phyloP scores from a whole-genome alignment of 2,113 vertebrate genomes.

The Mugil cephalus region DNA sequence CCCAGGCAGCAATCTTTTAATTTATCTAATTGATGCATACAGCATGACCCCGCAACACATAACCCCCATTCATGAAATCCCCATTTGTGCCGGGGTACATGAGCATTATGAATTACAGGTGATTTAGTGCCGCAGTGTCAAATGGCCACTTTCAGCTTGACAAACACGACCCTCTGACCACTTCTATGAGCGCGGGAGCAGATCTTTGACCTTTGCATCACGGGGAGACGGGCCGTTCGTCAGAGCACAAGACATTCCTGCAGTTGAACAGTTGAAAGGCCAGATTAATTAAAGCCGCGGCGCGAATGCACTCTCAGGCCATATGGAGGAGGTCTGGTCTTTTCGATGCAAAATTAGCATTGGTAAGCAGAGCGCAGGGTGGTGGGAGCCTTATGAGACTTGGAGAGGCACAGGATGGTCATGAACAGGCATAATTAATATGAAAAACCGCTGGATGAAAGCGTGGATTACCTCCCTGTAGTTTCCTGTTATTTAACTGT shows the following conservation, averaged over 20 bases:
- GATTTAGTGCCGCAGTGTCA: slow-evolving; percentile 32
- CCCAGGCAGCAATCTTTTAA: slow-evolving; percentile 45
- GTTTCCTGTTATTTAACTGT: slow-evolving; percentile 24
- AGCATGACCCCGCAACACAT: slow-evolving; percentile 18
- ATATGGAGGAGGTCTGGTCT: slow-evolving; percentile 25
- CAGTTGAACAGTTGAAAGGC: slow-evolving; percentile 38
- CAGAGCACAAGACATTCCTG: slow-evolving; percentile 26
- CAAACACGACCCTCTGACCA: slow-evolving; percentile 24
- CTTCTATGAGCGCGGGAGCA: slow-evolving; percentile 19
- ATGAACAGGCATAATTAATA: slow-evolving; percentile 40
- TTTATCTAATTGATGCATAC: slow-evolving; percentile 44
- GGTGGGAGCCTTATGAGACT: slow-evolving; percentile 26
- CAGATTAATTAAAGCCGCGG: slow-evolving; percentile 53
- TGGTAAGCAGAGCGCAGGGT: slow-evolving; percentile 33
- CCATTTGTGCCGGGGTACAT: slow-evolving; percentile 24
- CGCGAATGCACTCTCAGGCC: slow-evolving; percentile 23
- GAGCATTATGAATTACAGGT: slow-evolving; percentile 44
- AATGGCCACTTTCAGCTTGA: slow-evolving; percentile 30
- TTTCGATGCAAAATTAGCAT: slow-evolving; percentile 52
- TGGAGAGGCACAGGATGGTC: slow-evolving; percentile 18
- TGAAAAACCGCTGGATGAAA: slow-evolving; percentile 6
- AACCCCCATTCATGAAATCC: slow-evolving; percentile 27
- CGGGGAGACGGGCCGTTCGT: neutral
- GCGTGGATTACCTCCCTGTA: slow-evolving; percentile 2
- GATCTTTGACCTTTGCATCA: slow-evolving; percentile 34